Evolutionary conservation across 2,888 invertebrate species (phyloP), one percentile per base, ranked within the genome.

Genomic region (Cyrtodaria siliqua): DNA sequence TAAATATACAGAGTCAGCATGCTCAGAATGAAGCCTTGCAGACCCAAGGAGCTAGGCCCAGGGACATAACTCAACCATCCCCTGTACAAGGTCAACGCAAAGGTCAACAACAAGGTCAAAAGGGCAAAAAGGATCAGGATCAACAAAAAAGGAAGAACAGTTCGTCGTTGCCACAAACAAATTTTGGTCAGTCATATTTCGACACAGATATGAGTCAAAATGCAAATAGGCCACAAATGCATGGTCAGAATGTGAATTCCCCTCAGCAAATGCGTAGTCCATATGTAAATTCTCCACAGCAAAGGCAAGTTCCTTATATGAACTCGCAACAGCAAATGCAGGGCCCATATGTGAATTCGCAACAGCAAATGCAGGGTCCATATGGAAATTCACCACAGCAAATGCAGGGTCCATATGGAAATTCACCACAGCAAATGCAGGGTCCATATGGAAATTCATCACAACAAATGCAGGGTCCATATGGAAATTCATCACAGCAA

Each of bases 31-130:
- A 62, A 9, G 62, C 33, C 14, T 50, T 29, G 2, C 33, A 20
- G 20, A 47, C 16, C 47, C 27, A 47, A 38, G 33, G 52, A 38
- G 62, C 62, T 2, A 50, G 33, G 38, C 27, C 49, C 4, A 33
- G 52, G 27, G 62, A 62, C 6, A 38, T 27, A 6, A 26, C 50
- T 18, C 52, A 50, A 2, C 40, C 62, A 3, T 33, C 33, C 4
- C 33, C 33, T 33, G 33, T 4, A 33, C 33, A 33, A 33, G 33
- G 12, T 33, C 60, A 60, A 49, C 9, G 49, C 38, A 60, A 49
- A 60, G 42, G 57, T 57, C 57, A 57, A 23, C 57, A 33, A 42
- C 57, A 57, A 42, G 33, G 33, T 33, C 33, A 33, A 33, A 33
- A 33, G 33, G 38, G 33, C 33, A 29, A 56, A 33, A 33, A 33